A percentile compares a stretch with the other conserved stretches of the same genome.
phyloP scores from a whole-genome alignment of 2,797 vertebrate genomes.

The Pachyuromys duprasi region DNA sequence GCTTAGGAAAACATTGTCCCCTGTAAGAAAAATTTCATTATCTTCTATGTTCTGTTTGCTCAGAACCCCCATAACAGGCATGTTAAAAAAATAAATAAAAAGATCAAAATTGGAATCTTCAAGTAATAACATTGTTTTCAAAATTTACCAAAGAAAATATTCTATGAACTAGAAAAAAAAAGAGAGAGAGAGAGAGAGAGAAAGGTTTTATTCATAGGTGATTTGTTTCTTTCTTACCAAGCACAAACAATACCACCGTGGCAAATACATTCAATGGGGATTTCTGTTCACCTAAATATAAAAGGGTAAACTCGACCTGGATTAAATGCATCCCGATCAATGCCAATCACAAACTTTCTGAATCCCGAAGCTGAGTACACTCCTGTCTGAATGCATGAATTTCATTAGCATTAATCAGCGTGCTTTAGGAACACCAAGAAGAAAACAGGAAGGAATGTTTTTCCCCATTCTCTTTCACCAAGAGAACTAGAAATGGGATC shows the following conservation, averaged over 20 bases:
- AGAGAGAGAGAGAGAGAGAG: neutral
- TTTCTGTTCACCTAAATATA: constrained; percentile 54
- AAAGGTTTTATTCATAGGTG: neutral
- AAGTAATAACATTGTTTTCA: constrained; percentile 6
- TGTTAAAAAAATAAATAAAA: neutral
- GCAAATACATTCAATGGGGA: constrained; percentile 39
- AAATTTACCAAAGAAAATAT: constrained; percentile 1
- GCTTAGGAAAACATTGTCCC: constrained; percentile 62
- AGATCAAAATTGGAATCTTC: constrained; percentile 60
- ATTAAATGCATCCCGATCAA: constrained; percentile 49
- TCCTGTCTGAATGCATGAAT: constrained; percentile 59
- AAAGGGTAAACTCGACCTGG: constrained; percentile 13
- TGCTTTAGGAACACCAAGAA: constrained; percentile 20
- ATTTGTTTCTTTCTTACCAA: constrained; percentile 34
- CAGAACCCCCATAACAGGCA: neutral
- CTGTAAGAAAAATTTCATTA: constrained; percentile 65
- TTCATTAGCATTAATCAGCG: constrained; percentile 69
- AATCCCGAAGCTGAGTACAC: constrained; percentile 27
- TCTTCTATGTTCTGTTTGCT: constrained; percentile 50
- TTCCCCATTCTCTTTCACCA: neutral
- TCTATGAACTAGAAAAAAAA: constrained; percentile 16
- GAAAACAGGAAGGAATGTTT: constrained; percentile 66
- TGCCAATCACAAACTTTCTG: constrained; percentile 69
- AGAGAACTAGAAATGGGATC: constrained; percentile 51
- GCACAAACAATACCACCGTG: neutral